Percentiles rank a stretch among this genome's conserved stretches.
These are phyloP conservation scores for Amblyornis subalaris DNA, from an alignment of 2,113 vertebrate genomes.

Conservation along the genomic window DNA sequence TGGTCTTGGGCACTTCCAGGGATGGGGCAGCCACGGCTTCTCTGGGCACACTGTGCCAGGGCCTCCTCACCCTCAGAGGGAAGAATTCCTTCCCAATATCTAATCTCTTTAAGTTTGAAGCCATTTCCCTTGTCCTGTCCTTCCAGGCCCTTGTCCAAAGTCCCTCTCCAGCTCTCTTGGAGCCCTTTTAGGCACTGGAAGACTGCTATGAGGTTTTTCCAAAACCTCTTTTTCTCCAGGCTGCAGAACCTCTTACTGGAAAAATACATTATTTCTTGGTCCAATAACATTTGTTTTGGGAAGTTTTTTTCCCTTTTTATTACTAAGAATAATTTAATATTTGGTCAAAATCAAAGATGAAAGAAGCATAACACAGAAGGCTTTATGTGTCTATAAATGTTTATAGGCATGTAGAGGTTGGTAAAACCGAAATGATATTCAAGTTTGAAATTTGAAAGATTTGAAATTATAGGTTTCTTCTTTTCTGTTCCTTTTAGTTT, in stretches of 20 bases:
- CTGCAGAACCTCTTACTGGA: background rate
- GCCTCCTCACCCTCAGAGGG: background rate
- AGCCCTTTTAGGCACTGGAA: background rate
- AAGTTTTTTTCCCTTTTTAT: background rate
- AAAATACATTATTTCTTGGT: background rate
- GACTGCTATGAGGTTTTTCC: background rate
- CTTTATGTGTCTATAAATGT: background rate
- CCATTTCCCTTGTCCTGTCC: background rate
- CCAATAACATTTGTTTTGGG: background rate
- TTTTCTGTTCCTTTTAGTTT: background rate
- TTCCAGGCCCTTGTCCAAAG: background rate
- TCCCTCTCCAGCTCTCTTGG: background rate
- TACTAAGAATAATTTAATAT: background rate
- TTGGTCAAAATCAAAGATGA: background rate
- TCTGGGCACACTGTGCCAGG: background rate
- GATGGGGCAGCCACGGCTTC: background rate
- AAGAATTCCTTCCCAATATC: background rate
- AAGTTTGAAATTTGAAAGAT: too few species aligned
- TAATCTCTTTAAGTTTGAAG: background rate
- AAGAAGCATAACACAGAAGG: background rate
- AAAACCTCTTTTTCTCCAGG: background rate
- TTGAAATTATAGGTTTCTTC: background rate
- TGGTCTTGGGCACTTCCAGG: background rate
- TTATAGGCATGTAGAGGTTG: background rate
- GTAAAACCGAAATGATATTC: background rate